Evolutionary conservation across 2,797 vertebrate species (phyloP), one percentile per base, ranked within the genome.

Genomic region (Pseudotriccus pelzelni): DNA sequence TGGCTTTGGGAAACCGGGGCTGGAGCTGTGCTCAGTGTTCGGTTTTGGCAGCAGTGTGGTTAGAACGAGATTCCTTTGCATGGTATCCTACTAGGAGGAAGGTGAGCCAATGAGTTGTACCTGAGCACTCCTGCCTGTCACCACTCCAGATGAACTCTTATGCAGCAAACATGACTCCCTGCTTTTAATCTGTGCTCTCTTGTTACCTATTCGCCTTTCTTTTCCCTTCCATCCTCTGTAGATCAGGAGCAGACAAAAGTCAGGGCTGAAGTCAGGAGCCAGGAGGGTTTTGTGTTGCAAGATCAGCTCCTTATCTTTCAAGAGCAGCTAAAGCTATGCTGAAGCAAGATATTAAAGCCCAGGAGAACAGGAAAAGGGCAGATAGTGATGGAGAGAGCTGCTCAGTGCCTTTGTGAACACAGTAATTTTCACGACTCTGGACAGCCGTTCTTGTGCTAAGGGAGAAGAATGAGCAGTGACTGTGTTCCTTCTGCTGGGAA

Each of bases 291-390:
- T 1, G 3, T 82, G 50, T 62, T 80, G 84, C 74, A 70, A 82
- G 68, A 44, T 87, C 74, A 89, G 22, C n/a, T 93, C 68, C 60
- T 84, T 90, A 24, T 80, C 60, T 74, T 84, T 70, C 56, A 76
- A 67, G 41, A 84, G 59, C 56, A 82, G 72, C 74, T 82, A 74
- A 92, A 93, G 49, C 27, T 1, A 0, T 24, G 34, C 63, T 73
- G 70, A 88, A 75, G 43, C 19, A 39, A 90, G 36, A 41, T 2
- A 3, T 37, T 37, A 60, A 80, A 46, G 49, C 52, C 28, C 2
- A 4, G 14, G 56, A 74, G 37, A 53, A 25, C 49, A 87, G 28
- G 46, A 21, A 46, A 32, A 79, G 56, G 86, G 81, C 72, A 87
- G 25, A 30, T 76, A 22, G 30, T 12, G 5, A 27, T 60, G 46